Evolutionary conservation across 2,888 invertebrate genomes (phyloP).

Genomic region (Ophioninae sp.): DNA sequence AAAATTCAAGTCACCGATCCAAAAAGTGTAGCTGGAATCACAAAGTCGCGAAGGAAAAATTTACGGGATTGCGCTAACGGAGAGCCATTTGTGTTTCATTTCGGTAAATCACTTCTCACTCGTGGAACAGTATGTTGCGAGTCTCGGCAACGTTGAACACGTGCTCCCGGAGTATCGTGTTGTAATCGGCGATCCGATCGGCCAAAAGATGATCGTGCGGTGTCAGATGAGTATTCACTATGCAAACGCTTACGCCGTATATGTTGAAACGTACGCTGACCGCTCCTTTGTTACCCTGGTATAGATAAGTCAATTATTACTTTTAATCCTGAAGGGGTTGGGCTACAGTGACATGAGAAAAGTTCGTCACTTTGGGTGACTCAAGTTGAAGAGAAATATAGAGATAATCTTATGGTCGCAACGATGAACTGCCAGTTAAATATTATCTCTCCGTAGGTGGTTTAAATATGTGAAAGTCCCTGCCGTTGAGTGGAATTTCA

Average conservation of each 20-base stretch:
- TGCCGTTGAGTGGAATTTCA: too few relatives aligned
- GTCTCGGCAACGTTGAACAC: constrained; percentile 90
- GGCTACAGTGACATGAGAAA: neutral
- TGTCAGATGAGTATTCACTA: constrained; percentile 94
- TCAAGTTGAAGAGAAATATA: too few relatives aligned
- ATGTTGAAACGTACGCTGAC: constrained; percentile 93
- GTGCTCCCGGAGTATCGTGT: constrained; percentile 92
- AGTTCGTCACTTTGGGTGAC: neutral
- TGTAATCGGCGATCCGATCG: constrained; percentile 94
- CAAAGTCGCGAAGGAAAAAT: constrained; percentile 2
- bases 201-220: constrained; percentile 93
- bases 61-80: neutral
- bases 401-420: too few relatives aligned
- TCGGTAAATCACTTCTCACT: constrained; percentile 82
- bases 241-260: constrained; percentile 93
- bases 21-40: constrained; percentile 89
- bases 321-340: neutral
- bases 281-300: constrained; percentile 97
- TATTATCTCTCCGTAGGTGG: too few relatives aligned
- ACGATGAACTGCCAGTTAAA: too few relatives aligned
- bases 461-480: too few relatives aligned
- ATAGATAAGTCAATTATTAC: constrained; percentile 58
- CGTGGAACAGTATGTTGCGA: constrained; percentile 93
- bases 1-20: constrained; percentile 96
- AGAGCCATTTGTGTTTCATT: neutral